A percentile compares a stretch with the other conserved stretches of the same genome.
These are phyloP conservation scores for Dione juno DNA, from an alignment of 2,888 invertebrate species.

Conservation along the genomic window DNA sequence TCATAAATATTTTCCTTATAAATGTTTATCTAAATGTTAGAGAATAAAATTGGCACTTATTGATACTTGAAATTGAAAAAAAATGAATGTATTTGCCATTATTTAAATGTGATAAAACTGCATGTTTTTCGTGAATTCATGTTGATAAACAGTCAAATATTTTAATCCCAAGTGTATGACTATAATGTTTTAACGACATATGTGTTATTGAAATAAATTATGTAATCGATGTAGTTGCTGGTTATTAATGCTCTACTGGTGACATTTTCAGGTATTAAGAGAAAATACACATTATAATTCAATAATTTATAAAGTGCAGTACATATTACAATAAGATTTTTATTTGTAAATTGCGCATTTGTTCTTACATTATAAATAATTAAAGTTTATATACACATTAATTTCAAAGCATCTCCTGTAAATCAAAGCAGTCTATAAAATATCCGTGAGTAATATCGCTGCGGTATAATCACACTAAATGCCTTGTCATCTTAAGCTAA, in stretches of 20 bases:
- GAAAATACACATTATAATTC: constrained; percentile 59
- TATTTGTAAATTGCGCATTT: constrained; percentile 73
- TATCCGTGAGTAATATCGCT: constrained; percentile 53
- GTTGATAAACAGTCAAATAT: constrained; percentile 32
- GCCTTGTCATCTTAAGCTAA: constrained; percentile 71
- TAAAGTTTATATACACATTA: constrained; percentile 73
- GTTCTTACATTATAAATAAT: constrained; percentile 72
- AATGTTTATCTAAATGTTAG: constrained; percentile 43
- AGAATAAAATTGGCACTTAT: constrained; percentile 38
- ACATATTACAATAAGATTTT: constrained; percentile 68
- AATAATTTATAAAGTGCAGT: constrained; percentile 81
- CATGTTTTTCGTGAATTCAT: constrained; percentile 27
- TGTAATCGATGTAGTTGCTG: constrained; percentile 44
- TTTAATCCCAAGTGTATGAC: constrained; percentile 58
- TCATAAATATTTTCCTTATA: constrained; percentile 35
- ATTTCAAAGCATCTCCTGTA: constrained; percentile 71
- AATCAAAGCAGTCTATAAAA: constrained; percentile 76
- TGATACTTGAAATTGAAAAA: constrained; percentile 38
- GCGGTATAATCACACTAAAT: constrained; percentile 63
- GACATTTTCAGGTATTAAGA: constrained; percentile 24
- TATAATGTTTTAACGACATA: constrained; percentile 58
- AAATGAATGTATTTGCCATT: constrained; percentile 23
- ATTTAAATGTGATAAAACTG: constrained; percentile 33
- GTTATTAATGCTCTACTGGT: constrained; percentile 34
- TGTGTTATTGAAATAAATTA: constrained; percentile 61